Conservation (phyloP, 2,797 vertebrate species). For the Ataeniobius toweri region DNA sequence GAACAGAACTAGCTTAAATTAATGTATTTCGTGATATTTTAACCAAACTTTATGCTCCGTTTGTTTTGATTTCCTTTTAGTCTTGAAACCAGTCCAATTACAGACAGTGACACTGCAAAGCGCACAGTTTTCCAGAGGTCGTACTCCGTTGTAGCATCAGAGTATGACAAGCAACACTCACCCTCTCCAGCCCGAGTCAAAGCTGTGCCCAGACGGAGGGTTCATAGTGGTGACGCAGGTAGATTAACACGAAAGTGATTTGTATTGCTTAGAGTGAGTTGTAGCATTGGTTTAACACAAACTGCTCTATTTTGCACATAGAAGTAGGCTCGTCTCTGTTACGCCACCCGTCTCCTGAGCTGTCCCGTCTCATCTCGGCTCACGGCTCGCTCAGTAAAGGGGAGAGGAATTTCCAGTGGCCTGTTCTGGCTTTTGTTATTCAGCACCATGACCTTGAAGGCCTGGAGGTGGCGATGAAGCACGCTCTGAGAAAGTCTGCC, state of each 20-base stretch:
- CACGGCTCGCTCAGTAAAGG: constrained; percentile 98
- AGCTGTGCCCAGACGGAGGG: constrained; percentile 94
- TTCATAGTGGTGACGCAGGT: constrained; percentile 98
- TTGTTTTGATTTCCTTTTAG: constrained; percentile 67
- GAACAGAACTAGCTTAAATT: neutral
- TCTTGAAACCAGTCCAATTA: constrained; percentile 97
- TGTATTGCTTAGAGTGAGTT: neutral
- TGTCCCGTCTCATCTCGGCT: constrained; percentile 96
- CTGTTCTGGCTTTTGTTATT: constrained; percentile 97
- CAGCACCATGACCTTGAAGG: constrained; percentile 98
- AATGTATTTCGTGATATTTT: neutral
- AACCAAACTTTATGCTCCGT: neutral
- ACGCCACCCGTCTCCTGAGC: constrained; percentile 97
- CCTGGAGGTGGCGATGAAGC: constrained; percentile 98
- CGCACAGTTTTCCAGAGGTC: constrained; percentile 98
- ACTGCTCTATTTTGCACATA: constrained; percentile 48
- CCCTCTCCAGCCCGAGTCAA: constrained; percentile 95
- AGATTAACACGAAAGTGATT: constrained; percentile 1
- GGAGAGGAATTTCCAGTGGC: constrained; percentile 99
- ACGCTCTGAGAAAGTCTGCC: constrained; percentile 96
- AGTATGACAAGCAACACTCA: constrained; percentile 98
- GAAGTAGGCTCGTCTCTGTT: constrained; percentile 98
- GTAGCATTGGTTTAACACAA: neutral
- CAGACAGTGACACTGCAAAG: constrained; percentile 95
- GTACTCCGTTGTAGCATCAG: constrained; percentile 97